Conservation (phyloP, 2,113 vertebrate species). For the Pholis gunnellus region DNA sequence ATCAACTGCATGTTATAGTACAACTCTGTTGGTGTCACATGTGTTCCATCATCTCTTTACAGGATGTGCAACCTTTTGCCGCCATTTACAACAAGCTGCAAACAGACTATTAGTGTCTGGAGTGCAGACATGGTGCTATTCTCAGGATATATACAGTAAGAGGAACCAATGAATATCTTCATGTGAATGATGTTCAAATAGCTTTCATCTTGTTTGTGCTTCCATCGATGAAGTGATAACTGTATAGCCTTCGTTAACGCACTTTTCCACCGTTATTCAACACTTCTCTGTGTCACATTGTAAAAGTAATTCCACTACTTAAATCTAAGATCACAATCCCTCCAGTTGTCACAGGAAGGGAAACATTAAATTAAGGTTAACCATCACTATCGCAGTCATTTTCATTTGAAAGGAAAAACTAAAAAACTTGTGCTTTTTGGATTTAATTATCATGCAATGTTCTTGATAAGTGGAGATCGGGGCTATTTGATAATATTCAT, state of each 20-base stretch:
- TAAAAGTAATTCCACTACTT: not conserved
- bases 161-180: not conserved
- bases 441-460: conserved; percentile 74
- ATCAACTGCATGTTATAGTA: conserved; percentile 24
- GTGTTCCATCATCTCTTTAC: not conserved
- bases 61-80: not conserved
- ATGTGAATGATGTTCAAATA: not conserved
- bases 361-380: conserved; percentile 57
- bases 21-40: conserved; percentile 10
- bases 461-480: conserved; percentile 78
- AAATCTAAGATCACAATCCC: conserved; percentile 17
- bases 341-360: conserved; percentile 24
- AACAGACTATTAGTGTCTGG: not conserved
- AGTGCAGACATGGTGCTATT: not conserved
- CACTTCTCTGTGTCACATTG: not conserved
- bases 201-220: not conserved
- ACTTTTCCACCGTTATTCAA: not conserved
- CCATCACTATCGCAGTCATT: conserved; percentile 48
- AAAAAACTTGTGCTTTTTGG: conserved; percentile 40
- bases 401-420: conserved; percentile 53
- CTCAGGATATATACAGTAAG: not conserved
- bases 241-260: not conserved
- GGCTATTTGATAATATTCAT: conserved; percentile 78
- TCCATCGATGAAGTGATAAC: not conserved
- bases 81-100: not conserved